These are phyloP conservation scores for Bambusicola thoracicus DNA, from an alignment of 2,113 vertebrate species.

Conservation along the genomic window DNA sequence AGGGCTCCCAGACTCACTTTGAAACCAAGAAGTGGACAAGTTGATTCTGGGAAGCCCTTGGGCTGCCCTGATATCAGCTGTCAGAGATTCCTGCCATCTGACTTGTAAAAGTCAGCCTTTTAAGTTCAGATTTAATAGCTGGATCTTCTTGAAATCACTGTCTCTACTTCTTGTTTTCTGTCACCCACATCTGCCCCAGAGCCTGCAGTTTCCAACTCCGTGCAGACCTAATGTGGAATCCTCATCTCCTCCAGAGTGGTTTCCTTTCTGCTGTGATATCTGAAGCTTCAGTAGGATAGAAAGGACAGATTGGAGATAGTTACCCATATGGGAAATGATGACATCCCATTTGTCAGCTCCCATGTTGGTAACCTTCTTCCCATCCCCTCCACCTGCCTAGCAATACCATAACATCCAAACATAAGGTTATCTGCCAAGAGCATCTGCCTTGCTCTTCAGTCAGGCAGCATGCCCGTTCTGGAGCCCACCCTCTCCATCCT, in stretches of 20 bases:
- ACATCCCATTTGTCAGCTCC: conserved; percentile 61
- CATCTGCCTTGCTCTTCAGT: conserved; percentile 41
- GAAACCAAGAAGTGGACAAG: neutral
- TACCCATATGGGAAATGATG: conserved; percentile 57
- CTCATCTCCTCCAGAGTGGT: neutral
- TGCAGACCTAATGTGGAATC: neutral
- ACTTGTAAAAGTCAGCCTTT: neutral
- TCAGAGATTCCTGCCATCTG: neutral
- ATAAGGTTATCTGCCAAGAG: conserved; percentile 45
- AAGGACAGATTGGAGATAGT: conserved; percentile 25
- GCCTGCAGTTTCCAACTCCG: neutral
- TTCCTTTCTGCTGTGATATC: neutral
- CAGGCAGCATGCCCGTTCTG: accelerated
- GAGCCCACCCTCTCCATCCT: neutral
- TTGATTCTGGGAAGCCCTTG: neutral
- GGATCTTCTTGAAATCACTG: neutral
- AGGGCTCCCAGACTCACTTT: neutral
- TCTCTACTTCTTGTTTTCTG: neutral
- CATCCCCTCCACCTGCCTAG: conserved; percentile 52
- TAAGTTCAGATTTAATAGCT: neutral
- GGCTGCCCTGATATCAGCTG: accelerated
- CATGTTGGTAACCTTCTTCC: conserved; percentile 16
- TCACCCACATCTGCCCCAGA: neutral
- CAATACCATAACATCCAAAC: neutral
- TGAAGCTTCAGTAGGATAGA: neutral